These are phyloP conservation scores for Hoplodrina blanda DNA, from an alignment of 2,888 invertebrate species.

Conservation along the genomic window DNA sequence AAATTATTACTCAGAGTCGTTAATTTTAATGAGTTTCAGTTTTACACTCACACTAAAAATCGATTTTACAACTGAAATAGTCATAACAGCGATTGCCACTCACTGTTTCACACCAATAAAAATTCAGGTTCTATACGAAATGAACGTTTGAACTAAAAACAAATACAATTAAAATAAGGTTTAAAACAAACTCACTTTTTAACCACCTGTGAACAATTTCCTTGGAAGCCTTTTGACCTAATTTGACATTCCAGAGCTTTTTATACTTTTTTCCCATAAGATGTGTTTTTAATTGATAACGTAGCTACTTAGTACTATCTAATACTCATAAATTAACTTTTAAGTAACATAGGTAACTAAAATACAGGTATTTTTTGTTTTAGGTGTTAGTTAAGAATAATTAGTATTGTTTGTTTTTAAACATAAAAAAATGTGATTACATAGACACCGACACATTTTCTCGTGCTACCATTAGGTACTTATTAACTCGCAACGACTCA, in stretches of 20 bases:
- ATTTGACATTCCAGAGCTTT: slow-evolving; percentile 5
- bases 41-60: slow-evolving; percentile 25
- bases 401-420: neutral
- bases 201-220: slow-evolving; percentile 32
- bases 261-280: neutral
- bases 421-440: neutral
- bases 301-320: neutral
- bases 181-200: slow-evolving; percentile 14
- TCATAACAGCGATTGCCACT: slow-evolving; percentile 26
- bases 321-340: neutral
- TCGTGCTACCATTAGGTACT: slow-evolving; percentile 18
- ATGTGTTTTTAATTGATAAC: neutral
- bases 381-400: neutral
- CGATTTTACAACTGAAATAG: slow-evolving; percentile 34
- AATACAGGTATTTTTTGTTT: neutral
- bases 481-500: slow-evolving; percentile 6
- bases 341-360: neutral
- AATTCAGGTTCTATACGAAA: neutral
- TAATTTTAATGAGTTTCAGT: slow-evolving; percentile 42
- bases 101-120: slow-evolving; percentile 27
- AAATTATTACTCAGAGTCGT: slow-evolving; percentile 15
- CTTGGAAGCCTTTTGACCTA: slow-evolving; percentile 14
- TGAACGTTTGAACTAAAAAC: neutral
- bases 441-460: neutral
- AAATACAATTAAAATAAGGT: slow-evolving; percentile 12